Percentiles rank a stretch among this genome's conserved stretches.
phyloP scores from a whole-genome alignment of 2,113 vertebrate species.

The Gavialis gangeticus region DNA sequence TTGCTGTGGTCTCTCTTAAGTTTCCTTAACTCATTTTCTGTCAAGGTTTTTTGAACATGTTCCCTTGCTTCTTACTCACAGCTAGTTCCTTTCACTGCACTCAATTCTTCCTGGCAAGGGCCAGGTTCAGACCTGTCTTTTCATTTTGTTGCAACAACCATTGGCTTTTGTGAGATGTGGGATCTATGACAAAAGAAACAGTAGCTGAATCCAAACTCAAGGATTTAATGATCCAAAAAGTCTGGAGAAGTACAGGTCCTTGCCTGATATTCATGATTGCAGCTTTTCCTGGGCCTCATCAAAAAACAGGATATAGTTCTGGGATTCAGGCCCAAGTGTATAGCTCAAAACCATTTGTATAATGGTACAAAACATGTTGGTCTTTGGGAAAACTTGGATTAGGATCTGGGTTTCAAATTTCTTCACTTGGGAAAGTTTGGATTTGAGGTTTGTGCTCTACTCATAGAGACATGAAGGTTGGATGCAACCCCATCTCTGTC shows the following conservation, averaged over 20 bases:
- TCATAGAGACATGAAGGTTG: background rate
- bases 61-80: background rate
- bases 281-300: background rate
- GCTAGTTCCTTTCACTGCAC: background rate
- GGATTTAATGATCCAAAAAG: background rate
- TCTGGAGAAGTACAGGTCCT: background rate
- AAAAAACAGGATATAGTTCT: background rate
- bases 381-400: background rate
- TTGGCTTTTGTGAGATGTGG: background rate
- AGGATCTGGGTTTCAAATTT: background rate
- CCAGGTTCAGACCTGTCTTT: background rate
- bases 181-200: background rate
- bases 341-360: background rate
- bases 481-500: background rate
- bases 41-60: background rate
- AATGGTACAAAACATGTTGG: background rate
- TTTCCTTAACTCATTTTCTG: slow-evolving; percentile 69
- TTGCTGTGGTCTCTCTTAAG: slow-evolving; percentile 51
- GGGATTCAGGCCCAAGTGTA: background rate
- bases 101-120: background rate
- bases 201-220: background rate
- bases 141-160: background rate
- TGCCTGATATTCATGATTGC: background rate
- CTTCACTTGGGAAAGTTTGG: background rate
- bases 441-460: background rate